phyloP scores from a whole-genome alignment of 2,113 vertebrate genomes.

The Brienomyrus brachyistius region DNA sequence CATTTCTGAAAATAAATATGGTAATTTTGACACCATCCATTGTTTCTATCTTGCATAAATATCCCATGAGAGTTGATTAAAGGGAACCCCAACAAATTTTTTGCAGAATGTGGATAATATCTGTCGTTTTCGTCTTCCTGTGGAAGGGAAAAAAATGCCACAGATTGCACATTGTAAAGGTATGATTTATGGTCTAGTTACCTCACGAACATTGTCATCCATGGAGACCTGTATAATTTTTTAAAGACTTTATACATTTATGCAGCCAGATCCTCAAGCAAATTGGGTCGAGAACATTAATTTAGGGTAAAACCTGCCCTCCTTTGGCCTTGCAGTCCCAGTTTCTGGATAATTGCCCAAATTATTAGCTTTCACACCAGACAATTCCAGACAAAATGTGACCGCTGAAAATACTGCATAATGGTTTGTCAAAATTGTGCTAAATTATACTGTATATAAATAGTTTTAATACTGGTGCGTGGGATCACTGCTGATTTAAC shows the following conservation, averaged over 20 bases:
- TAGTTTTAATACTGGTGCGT: background rate
- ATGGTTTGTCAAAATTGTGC: background rate
- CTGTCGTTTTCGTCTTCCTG: background rate
- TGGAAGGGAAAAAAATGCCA: conserved; percentile 7
- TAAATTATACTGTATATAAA: background rate
- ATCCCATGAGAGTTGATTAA: background rate
- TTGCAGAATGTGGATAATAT: background rate
- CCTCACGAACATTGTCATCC: background rate
- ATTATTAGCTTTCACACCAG: background rate
- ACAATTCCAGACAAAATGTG: background rate
- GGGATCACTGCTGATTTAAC: background rate
- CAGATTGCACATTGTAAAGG: background rate
- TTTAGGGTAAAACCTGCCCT: background rate
- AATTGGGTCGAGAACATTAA: background rate
- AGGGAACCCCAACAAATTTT: background rate
- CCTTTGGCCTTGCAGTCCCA: background rate
- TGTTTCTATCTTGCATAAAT: background rate
- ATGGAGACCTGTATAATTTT: background rate
- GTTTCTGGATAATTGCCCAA: too few relatives aligned
- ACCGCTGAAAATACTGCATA: background rate
- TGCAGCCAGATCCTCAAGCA: background rate
- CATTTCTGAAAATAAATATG: background rate
- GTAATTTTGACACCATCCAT: background rate
- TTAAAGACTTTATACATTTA: background rate
- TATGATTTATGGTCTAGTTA: background rate